Percentiles rank a stretch among this genome's conserved stretches.
Conservation (phyloP, 2,888 invertebrate genomes). For the Operophtera brumata region DNA sequence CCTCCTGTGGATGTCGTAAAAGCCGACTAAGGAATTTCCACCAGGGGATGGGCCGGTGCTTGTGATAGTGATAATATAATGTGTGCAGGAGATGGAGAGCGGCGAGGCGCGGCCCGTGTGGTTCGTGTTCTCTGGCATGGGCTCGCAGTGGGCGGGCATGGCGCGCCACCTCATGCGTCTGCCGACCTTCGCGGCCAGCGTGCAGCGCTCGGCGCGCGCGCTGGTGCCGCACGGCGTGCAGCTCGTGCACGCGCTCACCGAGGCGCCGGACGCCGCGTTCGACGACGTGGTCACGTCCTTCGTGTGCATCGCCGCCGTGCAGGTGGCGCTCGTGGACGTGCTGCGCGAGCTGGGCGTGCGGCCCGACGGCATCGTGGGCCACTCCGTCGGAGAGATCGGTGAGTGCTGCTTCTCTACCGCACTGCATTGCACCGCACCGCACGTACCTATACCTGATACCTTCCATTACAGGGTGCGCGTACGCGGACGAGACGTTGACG, state of each 20-base stretch:
- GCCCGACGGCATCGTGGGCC: constrained; percentile 97
- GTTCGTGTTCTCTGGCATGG: constrained; percentile 99
- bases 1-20: too few relatives aligned
- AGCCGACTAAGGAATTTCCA: too few relatives aligned
- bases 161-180: constrained; percentile 91
- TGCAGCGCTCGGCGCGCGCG: constrained; percentile 87
- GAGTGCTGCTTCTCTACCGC: constrained; percentile 20
- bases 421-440: too few relatives aligned
- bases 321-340: constrained; percentile 96
- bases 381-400: constrained; percentile 95
- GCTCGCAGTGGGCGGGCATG: constrained; percentile 99
- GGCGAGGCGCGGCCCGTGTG: constrained; percentile 89
- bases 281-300: constrained; percentile 95
- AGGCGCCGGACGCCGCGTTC: constrained; percentile 88
- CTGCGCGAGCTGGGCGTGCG: constrained; percentile 86
- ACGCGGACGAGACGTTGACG: constrained; percentile 97
- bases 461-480: constrained; percentile 88
- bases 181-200: constrained; percentile 89
- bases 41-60: too few relatives aligned
- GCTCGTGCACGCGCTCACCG: constrained; percentile 88
- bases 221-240: constrained; percentile 90
- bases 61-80: too few relatives aligned
- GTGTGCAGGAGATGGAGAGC: constrained; percentile 53
- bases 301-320: constrained; percentile 96
- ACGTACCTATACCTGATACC: too few relatives aligned